Evolutionary conservation across 2,888 invertebrate genomes (phyloP), one percentile per base, ranked within the genome.

Genomic region (Phorcus lineatus): DNA sequence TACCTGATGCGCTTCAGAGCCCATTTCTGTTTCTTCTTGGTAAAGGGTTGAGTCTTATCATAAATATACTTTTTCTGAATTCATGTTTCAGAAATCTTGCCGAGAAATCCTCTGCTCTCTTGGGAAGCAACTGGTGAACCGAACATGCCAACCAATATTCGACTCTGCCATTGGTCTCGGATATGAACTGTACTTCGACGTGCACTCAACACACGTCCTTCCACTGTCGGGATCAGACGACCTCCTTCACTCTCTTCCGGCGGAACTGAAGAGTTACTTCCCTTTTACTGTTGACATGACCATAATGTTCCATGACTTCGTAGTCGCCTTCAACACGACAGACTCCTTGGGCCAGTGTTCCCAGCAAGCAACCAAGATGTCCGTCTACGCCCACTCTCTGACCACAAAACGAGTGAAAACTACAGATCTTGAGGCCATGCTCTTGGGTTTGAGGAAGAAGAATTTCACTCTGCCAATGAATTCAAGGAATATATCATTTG

Each of bases 311-410:
- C 82, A 83, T 81, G 79, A 81, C 36, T 81, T 82, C 24, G 77
- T 81, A 24, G 77, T 85, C 53, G 62, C 81, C 11, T 85, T 83
- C 77, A 81, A 82, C 62, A 83, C 80, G n/a, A 85, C 84, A 9
- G 79, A 66, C 70, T 53, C 19, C 11, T 47, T 81, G 3, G 81
- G 81, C 0, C 67, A 75, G 0, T 85, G 84, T 74, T 78, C 82
- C 1, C 80, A 81, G 24, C 54, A 13, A 6, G 77, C 82, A 36
- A 40, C 31, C 13, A 54, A 57, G 22, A 53, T 85, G 13, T 78
- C 75, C 57, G 77, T 83, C 17, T 83, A 80, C 74, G 76, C 80
- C n/a, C 19, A 62, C 16, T 24, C 81, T 7, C 28, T 81, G 36
- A 80, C 77, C 24, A 17, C 79, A 13, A 19, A 54, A 4, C 22